A percentile compares a stretch with the other conserved stretches of the same genome.
Evolutionary conservation across 2,797 vertebrate genomes (phyloP).

Genomic region (Sphenopsis melanotis): DNA sequence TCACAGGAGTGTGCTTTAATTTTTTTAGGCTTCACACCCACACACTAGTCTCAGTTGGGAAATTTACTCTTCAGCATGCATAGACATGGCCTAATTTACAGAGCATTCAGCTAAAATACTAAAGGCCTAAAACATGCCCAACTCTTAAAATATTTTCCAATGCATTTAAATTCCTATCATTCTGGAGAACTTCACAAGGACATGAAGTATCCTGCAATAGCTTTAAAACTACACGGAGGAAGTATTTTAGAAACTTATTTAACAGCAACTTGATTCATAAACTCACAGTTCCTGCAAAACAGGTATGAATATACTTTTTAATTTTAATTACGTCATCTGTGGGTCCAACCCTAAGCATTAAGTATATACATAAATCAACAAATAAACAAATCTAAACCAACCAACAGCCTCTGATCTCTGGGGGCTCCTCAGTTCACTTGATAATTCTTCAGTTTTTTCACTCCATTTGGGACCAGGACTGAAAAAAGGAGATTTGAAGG

Average conservation of each 20-base stretch:
- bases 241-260: conserved; percentile 8
- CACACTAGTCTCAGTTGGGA: background rate
- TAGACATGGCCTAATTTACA: background rate
- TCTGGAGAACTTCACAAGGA: background rate
- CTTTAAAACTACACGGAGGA: background rate
- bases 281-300: background rate
- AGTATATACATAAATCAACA: background rate
- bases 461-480: background rate
- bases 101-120: background rate
- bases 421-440: background rate
- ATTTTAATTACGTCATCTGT: background rate
- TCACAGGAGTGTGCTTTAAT: background rate
- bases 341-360: background rate
- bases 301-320: background rate
- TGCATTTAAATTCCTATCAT: background rate
- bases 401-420: background rate
- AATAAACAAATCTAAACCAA: background rate
- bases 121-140: background rate
- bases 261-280: background rate
- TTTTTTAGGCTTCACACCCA: background rate
- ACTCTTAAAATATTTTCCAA: background rate
- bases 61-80: background rate
- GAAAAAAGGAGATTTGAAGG: background rate
- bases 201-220: background rate
- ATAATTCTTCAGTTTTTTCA: background rate